These are phyloP conservation scores for Colossoma macropomum DNA, from an alignment of 2,113 vertebrate species.

Conservation along the genomic window DNA sequence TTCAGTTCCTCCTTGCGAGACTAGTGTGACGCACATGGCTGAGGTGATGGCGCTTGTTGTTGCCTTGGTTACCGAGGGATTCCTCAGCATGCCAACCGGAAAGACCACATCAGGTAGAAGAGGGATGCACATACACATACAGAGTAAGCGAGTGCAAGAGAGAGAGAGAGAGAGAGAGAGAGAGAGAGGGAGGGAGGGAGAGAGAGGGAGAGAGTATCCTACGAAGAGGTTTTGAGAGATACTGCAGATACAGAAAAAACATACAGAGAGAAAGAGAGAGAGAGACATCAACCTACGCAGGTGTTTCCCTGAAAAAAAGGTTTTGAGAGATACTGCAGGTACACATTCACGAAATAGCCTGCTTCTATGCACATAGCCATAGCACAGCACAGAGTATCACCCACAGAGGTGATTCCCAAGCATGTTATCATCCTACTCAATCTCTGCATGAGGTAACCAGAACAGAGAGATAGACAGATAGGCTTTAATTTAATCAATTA, in stretches of 20 bases:
- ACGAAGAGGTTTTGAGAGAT: neutral
- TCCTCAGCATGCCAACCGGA: conserved; percentile 45
- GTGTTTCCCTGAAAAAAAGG: neutral
- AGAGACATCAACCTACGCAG: neutral
- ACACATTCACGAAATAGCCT: neutral
- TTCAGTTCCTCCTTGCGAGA: conserved; percentile 44
- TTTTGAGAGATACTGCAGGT: neutral
- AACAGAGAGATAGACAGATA: neutral
- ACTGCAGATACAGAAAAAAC: conserved; percentile 5
- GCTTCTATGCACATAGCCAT: neutral
- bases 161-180: neutral
- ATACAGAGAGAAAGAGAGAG: neutral
- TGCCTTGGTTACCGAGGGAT: conserved; percentile 45
- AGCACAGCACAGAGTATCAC: neutral
- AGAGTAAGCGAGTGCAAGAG: neutral
- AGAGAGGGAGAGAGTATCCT: neutral
- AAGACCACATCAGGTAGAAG: conserved; percentile 33
- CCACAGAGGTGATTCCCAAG: conserved; percentile 12
- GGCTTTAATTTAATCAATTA: too few relatives aligned
- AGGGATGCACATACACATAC: neutral
- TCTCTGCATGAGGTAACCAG: neutral
- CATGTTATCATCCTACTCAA: neutral
- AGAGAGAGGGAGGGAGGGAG: neutral
- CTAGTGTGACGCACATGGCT: conserved; percentile 38
- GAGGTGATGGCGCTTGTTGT: conserved; percentile 37